phyloP scores from a whole-genome alignment of 2,113 vertebrate species.

The Podiceps cristatus region DNA sequence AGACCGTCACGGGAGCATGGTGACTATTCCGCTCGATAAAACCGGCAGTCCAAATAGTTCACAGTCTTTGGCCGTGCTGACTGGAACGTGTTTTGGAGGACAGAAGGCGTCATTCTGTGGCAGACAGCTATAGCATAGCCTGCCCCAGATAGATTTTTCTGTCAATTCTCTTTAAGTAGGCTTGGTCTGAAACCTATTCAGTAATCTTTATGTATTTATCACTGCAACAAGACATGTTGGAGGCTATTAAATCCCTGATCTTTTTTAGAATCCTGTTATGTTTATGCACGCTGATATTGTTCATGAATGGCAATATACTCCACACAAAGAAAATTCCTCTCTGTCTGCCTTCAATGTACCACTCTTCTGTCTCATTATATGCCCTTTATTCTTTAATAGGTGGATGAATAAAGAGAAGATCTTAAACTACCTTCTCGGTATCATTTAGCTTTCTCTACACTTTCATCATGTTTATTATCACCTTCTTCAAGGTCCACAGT shows the following conservation, averaged over 20 bases:
- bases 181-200: not conserved
- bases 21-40: not conserved
- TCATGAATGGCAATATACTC: not conserved
- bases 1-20: not conserved
- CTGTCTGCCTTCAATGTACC: not conserved
- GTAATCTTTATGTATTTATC: not conserved
- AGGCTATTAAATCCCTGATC: not conserved
- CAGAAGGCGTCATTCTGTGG: not conserved
- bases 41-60: not conserved
- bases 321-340: not conserved
- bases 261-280: not conserved
- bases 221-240: not conserved
- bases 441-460: not conserved
- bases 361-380: not conserved
- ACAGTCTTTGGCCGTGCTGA: not conserved
- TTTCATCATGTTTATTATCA: not conserved
- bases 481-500: not conserved
- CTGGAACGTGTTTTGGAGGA: not conserved
- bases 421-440: not conserved
- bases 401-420: not conserved
- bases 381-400: not conserved
- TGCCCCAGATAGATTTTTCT: not conserved
- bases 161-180: not conserved
- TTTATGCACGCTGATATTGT: not conserved
- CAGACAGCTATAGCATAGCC: not conserved